A percentile compares a stretch with the other conserved stretches of the same genome.
Evolutionary conservation across 1,140 invertebrate species (phyloP).

Genomic region (Pteromalus puparum): DNA sequence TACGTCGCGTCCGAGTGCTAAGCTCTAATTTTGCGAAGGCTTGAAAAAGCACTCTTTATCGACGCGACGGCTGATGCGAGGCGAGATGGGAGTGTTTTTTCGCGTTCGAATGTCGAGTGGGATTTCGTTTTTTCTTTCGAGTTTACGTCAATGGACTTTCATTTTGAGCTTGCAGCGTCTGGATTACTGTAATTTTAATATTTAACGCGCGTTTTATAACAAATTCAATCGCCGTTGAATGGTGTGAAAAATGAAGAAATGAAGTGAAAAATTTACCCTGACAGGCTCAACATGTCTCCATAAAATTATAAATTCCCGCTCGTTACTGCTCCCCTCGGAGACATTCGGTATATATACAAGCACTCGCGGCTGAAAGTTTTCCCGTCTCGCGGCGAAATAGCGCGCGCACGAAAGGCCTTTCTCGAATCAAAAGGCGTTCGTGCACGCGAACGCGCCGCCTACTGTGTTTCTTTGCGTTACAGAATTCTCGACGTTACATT

Average conservation of each 20-base stretch:
- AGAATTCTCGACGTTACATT: not conserved
- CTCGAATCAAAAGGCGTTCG: conserved; percentile 10
- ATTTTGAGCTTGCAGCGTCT: too few species aligned
- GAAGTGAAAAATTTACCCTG: not conserved
- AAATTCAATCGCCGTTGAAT: not conserved
- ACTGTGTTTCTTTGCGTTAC: not conserved
- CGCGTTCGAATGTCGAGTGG: too few species aligned
- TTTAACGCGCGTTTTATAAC: too few species aligned
- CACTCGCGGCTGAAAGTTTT: not conserved
- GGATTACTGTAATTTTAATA: too few species aligned
- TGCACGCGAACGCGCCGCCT: not conserved
- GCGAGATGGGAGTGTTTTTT: too few species aligned
- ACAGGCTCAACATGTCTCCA: not conserved
- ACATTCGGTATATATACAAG: not conserved
- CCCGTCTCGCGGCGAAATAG: not conserved
- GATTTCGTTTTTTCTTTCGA: too few species aligned
- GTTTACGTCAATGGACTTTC: too few species aligned
- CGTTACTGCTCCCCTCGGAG: conserved; percentile 7
- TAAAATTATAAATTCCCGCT: conserved; percentile 15
- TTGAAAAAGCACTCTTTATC: not conserved
- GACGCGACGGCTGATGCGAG: not conserved
- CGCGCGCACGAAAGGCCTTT: not conserved
- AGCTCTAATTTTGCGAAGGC: not conserved
- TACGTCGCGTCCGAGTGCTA: conserved; percentile 51
- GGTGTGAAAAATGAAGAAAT: not conserved